phyloP scores from a whole-genome alignment of 2,888 invertebrate species.

The Agrotis puta region DNA sequence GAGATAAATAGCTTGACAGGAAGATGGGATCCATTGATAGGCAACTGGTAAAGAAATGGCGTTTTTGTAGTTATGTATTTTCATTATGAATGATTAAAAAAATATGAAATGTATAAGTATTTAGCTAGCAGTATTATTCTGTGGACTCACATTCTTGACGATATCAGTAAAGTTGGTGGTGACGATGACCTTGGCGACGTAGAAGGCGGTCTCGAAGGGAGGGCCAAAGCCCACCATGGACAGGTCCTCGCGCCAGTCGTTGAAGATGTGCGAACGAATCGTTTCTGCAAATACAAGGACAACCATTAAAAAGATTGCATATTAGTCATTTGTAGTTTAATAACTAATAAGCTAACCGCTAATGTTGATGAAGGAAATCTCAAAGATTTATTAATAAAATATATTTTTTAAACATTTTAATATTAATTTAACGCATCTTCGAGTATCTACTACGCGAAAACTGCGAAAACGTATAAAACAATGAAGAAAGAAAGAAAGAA shows the following conservation, averaged over 20 bases:
- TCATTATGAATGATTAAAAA: not conserved
- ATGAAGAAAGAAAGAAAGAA: no score
- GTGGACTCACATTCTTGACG: constrained; percentile 88
- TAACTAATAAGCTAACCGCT: no score
- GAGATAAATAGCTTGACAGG: no score
- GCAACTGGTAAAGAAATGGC: no score
- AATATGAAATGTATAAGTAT: not conserved
- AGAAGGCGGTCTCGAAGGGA: constrained; percentile 93
- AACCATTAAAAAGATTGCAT: no score
- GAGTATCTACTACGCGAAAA: not conserved
- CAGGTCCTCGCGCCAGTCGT: constrained; percentile 86
- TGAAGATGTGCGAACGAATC: constrained; percentile 83
- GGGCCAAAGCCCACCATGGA: constrained; percentile 88
- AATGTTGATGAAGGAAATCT: no score
- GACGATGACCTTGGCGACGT: constrained; percentile 91
- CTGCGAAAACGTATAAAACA: not conserved
- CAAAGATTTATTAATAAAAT: no score
- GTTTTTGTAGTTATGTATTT: no score
- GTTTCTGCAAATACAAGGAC: constrained; percentile 78
- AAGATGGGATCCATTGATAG: no score
- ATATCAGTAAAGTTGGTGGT: constrained; percentile 83
- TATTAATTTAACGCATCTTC: no score
- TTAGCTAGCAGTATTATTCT: not conserved
- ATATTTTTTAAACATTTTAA: no score
- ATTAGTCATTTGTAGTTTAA: no score